Evolutionary conservation across 1,140 invertebrate genomes (phyloP).

Genomic region (Metaphire vulgaris): DNA sequence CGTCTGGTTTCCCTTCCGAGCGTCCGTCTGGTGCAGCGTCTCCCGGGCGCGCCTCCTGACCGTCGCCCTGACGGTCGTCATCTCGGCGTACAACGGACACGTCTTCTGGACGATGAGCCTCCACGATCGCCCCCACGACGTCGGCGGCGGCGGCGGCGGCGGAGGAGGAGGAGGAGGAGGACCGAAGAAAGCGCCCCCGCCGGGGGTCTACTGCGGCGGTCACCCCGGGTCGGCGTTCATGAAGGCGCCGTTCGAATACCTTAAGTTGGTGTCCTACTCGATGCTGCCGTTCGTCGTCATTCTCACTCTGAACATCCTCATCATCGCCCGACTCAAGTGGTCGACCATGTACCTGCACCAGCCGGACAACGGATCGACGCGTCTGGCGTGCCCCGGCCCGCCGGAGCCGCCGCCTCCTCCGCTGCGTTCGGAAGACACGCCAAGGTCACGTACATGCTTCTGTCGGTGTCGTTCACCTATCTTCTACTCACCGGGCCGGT

Average conservation of each 20-base stretch:
- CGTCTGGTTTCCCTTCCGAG: conserved; percentile 25
- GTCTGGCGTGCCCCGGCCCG: background rate
- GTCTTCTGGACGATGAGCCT: conserved; percentile 11
- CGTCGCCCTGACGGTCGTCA: conserved; percentile 6
- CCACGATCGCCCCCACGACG: background rate
- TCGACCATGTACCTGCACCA: background rate
- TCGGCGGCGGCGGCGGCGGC: no score
- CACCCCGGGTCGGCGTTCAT: background rate
- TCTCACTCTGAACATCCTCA: background rate
- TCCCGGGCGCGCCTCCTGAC: conserved; percentile 8
- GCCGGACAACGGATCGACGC: background rate
- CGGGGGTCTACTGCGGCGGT: conserved; percentile 1
- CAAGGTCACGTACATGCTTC: conserved; percentile 43
- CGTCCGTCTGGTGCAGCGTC: conserved; percentile 15
- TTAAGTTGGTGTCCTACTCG: background rate
- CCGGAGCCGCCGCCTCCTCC: background rate
- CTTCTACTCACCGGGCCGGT: conserved; percentile 47
- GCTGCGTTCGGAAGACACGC: background rate
- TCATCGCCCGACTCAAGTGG: background rate
- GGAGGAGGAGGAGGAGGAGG: no score
- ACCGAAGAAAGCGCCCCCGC: no score
- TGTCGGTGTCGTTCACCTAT: conserved; percentile 47
- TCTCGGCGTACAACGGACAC: conserved; percentile 7
- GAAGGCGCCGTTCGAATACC: background rate
- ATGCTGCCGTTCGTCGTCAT: background rate